Evolutionary conservation across 2,113 vertebrate species (phyloP).

Genomic region (Cinclus cinclus): DNA sequence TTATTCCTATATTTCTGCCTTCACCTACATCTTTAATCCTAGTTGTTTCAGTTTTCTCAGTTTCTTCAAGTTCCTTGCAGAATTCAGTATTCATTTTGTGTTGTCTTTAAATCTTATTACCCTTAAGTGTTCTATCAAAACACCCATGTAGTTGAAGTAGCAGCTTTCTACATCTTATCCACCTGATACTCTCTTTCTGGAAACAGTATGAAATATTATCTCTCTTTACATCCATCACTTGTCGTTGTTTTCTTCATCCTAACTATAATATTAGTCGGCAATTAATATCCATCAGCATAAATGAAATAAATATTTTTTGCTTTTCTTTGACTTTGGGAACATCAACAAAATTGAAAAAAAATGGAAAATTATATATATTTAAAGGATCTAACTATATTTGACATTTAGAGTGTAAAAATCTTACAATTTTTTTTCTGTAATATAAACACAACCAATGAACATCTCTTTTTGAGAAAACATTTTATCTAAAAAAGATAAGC

Average conservation of each 20-base stretch:
- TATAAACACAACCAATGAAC: not conserved
- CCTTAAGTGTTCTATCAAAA: conserved; percentile 22
- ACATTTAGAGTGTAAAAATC: not conserved
- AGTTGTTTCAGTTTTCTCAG: not conserved
- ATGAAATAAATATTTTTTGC: not conserved
- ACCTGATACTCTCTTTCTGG: not conserved
- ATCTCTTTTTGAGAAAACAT: not conserved
- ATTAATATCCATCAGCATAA: not conserved
- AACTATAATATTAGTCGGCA: not conserved
- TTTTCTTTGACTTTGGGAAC: not conserved
- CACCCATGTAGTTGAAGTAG: not conserved
- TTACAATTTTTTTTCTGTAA: not conserved
- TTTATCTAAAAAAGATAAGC: not conserved
- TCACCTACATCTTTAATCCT: not conserved
- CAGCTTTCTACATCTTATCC: not conserved
- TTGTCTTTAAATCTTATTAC: not conserved
- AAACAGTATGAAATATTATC: not conserved
- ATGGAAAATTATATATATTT: not conserved
- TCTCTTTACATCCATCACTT: not conserved
- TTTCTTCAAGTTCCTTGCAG: not conserved
- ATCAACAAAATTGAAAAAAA: not conserved
- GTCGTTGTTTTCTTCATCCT: not conserved
- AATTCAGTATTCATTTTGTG: not conserved
- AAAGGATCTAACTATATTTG: not conserved
- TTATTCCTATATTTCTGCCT: not conserved